Conservation (phyloP, 2,888 invertebrate genomes). For the Tyria jacobaeae region DNA sequence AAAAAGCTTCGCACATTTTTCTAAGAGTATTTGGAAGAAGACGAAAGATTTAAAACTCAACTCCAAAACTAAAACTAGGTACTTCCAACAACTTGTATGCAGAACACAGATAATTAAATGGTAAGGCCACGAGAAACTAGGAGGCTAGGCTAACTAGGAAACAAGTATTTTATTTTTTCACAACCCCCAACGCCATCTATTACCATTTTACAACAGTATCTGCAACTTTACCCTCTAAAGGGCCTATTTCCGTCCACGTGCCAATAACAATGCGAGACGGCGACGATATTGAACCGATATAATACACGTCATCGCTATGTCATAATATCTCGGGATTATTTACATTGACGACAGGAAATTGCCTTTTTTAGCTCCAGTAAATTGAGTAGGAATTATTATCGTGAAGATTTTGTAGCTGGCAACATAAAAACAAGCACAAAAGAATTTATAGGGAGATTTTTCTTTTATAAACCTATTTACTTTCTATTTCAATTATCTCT, state of each 20-base stretch:
- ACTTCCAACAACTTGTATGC: too few relatives aligned
- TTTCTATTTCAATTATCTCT: too few relatives aligned
- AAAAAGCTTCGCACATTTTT: too few relatives aligned
- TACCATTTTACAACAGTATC: conserved; percentile 22
- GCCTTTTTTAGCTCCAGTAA: conserved; percentile 60
- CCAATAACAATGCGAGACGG: conserved; percentile 68
- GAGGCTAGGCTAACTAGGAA: too few relatives aligned
- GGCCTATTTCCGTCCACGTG: conserved; percentile 83
- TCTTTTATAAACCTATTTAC: not conserved
- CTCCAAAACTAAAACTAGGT: too few relatives aligned
- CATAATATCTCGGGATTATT: conserved; percentile 77
- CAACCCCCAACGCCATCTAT: conserved; percentile 67
- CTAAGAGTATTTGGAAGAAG: too few relatives aligned
- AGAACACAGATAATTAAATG: too few relatives aligned
- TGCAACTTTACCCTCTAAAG: conserved; percentile 50
- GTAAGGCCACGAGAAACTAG: too few relatives aligned
- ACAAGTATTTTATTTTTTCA: too few relatives aligned
- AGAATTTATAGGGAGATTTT: not conserved
- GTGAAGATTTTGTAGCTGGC: conserved; percentile 21
- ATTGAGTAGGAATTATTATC: conserved; percentile 36
- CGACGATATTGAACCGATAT: conserved; percentile 65
- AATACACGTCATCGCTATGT: conserved; percentile 71
- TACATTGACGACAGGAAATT: conserved; percentile 77
- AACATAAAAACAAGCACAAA: not conserved
- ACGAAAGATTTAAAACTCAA: too few relatives aligned